Base-by-base conservation (phyloP, 2,113 vertebrate genomes). In the Mus musculus region DNA sequence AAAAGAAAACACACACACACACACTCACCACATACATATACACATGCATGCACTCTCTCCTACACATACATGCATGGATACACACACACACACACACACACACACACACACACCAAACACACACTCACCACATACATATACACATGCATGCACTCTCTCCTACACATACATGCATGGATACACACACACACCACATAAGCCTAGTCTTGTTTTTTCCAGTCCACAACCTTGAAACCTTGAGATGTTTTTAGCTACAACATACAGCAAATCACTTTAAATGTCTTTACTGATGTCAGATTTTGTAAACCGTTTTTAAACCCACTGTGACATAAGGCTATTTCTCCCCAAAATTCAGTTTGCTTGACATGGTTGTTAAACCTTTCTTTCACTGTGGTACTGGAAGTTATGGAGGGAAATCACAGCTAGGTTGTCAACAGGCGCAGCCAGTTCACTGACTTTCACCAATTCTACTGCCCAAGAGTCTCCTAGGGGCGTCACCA, bases 201-300 rank as follows among this genome's bases (percentile, higher is more conserved):
- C 54, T n/a, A 12, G 28, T 82, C 36, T 59, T 82, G 3, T 82
- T 59, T 56, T 81, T 56, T 81, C 78, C 78, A 81, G 33, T 59
- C n/a, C 54, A 84, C 24, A 63, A 56, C 17, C 24, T 42, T 84
- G 59, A 84, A 49, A 49, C 49, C 49, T 49, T 49, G 49, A 49
- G 39, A 73, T 87, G 22, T 69, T 94, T 88, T 95, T n/a, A 80
- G 93, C 26, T 82, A 67, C 54, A 28, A 86, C 78, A 61, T 28
- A 5, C 17, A 67, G 19, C 85, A 89, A 89, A 89, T 73, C n/a
- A 81, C 65, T 63, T 73, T 42, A 76, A 81, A 61, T 82, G 54
- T 77, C 65, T 82, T 82, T 19, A 69, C 54, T 61, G 56, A 67
- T 46, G 85, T 84, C 73, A 91, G 73, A 54, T 65, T 80, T 33